These are phyloP conservation scores for rabbit (Oryctolagus cuniculus) DNA, from an alignment of 2,113 vertebrate genomes.

Conservation along the genomic window DNA sequence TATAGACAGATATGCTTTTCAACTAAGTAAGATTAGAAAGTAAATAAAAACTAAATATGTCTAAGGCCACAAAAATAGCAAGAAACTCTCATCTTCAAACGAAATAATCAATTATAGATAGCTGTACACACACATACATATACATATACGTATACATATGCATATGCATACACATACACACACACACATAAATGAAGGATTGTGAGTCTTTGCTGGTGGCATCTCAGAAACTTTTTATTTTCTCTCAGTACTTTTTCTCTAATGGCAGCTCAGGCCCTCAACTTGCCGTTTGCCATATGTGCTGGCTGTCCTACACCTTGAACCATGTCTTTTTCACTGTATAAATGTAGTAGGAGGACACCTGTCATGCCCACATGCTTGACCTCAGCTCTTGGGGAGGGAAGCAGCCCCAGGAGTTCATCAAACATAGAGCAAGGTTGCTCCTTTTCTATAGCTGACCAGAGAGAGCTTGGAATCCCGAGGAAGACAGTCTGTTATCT, in stretches of 20 bases:
- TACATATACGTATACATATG: too few relatives aligned
- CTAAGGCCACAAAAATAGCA: too few relatives aligned
- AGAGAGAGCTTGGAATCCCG: neutral
- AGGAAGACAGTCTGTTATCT: neutral
- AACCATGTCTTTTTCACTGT: too few relatives aligned
- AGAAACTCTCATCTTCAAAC: too few relatives aligned
- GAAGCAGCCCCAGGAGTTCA: neutral
- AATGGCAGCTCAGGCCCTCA: neutral
- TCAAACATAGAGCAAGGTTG: neutral
- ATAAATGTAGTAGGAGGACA: too few relatives aligned
- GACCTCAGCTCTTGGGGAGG: accelerated
- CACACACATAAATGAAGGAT: too few relatives aligned
- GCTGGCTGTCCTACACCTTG: accelerated
- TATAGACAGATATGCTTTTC: too few relatives aligned
- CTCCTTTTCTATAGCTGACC: neutral
- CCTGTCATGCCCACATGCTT: neutral
- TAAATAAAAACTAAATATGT: too few relatives aligned
- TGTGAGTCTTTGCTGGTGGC: neutral
- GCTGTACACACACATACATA: too few relatives aligned
- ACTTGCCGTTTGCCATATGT: neutral
- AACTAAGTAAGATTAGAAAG: too few relatives aligned
- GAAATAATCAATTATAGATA: too few relatives aligned
- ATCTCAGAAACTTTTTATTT: neutral
- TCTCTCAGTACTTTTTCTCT: neutral
- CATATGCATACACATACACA: too few relatives aligned